Conservation (phyloP, 2,113 vertebrate genomes). For the Corythornis cristatus region DNA sequence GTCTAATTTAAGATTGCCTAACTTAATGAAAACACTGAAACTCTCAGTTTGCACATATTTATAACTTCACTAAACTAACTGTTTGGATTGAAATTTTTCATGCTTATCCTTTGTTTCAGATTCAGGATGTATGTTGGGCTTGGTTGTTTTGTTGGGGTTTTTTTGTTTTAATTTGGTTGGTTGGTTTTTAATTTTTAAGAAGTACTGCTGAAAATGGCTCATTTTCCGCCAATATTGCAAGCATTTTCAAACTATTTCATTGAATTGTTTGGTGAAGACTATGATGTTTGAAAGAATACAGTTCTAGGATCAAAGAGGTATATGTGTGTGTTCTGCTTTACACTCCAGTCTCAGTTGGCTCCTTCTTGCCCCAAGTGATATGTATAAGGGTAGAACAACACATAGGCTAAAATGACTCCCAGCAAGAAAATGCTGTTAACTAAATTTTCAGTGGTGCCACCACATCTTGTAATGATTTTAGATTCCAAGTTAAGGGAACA, state of each 20-base stretch:
- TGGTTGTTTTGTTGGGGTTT: too few species aligned
- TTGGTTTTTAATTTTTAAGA: neutral
- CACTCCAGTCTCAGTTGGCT: neutral
- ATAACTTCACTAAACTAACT: neutral
- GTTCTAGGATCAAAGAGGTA: neutral
- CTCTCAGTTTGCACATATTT: neutral
- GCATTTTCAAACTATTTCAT: conserved; percentile 8
- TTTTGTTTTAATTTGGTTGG: too few species aligned
- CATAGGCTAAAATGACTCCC: neutral
- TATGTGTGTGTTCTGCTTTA: neutral
- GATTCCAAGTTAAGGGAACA: neutral
- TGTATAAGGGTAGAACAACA: neutral
- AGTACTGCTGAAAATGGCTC: neutral
- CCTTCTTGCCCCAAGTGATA: neutral
- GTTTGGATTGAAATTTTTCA: neutral
- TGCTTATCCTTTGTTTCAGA: neutral
- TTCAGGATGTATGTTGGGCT: neutral
- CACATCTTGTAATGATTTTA: neutral
- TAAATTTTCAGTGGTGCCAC: neutral
- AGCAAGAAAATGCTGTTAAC: neutral
- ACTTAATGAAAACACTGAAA: neutral
- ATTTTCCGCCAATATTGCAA: neutral
- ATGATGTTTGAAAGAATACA: neutral
- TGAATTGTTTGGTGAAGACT: neutral
- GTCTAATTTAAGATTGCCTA: neutral